Percentiles rank a stretch among this genome's conserved stretches.
These are phyloP conservation scores for Nothura maculosa DNA, from an alignment of 2,797 vertebrate species.

Conservation along the genomic window DNA sequence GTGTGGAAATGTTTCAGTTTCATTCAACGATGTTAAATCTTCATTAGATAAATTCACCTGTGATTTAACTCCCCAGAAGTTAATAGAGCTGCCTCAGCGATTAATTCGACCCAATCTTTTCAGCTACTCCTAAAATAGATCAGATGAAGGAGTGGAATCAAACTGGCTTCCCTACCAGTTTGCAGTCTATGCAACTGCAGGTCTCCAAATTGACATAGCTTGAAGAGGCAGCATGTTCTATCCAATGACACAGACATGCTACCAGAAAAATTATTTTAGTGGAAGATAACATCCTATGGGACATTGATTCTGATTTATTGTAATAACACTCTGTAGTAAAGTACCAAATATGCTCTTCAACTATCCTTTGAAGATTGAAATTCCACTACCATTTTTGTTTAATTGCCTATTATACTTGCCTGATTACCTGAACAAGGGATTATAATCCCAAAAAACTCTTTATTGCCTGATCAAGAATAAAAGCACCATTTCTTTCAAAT, in stretches of 20 bases:
- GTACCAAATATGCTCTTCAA: neutral
- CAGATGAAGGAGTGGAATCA: neutral
- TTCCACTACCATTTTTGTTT: neutral
- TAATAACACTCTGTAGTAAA: neutral
- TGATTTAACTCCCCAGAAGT: neutral
- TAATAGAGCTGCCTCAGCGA: neutral
- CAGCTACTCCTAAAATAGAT: neutral
- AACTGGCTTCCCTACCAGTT: neutral
- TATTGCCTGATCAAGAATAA: rapidly evolving
- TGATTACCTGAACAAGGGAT: neutral
- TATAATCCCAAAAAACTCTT: neutral
- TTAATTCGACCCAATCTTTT: neutral
- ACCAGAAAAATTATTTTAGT: neutral
- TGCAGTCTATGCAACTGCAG: neutral
- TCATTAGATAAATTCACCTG: neutral
- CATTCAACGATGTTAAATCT: neutral
- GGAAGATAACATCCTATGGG: neutral
- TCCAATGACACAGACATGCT: neutral
- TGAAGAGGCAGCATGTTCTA: neutral
- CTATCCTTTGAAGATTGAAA: neutral
- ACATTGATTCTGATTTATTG: neutral
- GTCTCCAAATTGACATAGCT: neutral
- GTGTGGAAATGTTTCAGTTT: neutral
- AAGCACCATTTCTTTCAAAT: neutral
- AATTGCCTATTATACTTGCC: neutral